A percentile compares a stretch with the other conserved stretches of the same genome.
Evolutionary conservation across 2,113 vertebrate genomes (phyloP).

Genomic region (Ciconia maguari): DNA sequence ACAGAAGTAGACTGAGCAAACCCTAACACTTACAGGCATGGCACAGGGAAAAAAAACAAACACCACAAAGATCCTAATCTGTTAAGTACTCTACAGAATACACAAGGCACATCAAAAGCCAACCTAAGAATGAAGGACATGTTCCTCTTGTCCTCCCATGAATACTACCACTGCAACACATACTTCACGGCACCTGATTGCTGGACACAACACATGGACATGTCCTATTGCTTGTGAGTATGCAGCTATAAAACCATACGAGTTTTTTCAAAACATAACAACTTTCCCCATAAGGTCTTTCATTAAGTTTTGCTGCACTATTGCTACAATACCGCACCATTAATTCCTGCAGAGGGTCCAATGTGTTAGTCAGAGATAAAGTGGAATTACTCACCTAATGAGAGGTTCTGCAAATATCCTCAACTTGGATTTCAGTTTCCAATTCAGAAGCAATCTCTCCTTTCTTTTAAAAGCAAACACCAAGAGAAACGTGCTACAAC

Average conservation of each 20-base stretch:
- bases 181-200: accelerated
- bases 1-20: not conserved
- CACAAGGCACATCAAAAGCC: not conserved
- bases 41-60: not conserved
- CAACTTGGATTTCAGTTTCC: not conserved
- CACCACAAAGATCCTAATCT: not conserved
- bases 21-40: not conserved
- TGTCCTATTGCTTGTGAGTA: not conserved
- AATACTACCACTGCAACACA: not conserved
- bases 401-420: not conserved
- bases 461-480: not conserved
- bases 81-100: not conserved
- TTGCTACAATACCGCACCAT: not conserved
- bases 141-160: not conserved
- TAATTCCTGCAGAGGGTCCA: not conserved
- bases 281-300: not conserved
- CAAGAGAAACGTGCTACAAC: not conserved
- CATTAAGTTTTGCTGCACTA: not conserved
- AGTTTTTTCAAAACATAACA: not conserved
- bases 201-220: not conserved
- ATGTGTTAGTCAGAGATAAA: not conserved
- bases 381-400: not conserved
- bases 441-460: not conserved
- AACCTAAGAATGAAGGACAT: not conserved
- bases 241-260: not conserved